Conservation (phyloP, 2,113 vertebrate species). For the Cathartes aura region DNA sequence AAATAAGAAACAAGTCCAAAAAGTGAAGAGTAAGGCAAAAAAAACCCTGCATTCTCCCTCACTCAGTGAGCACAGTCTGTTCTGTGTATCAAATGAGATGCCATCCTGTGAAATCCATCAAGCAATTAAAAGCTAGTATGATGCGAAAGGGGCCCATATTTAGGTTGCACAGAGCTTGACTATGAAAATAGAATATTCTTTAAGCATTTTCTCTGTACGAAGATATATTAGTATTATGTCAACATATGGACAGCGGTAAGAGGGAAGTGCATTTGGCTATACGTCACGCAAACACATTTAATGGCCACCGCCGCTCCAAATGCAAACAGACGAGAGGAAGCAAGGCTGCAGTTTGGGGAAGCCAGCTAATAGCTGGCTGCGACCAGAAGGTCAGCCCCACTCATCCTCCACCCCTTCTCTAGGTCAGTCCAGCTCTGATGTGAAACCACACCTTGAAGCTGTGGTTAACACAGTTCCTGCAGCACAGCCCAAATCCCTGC, state of each 20-base stretch:
- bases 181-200: neutral
- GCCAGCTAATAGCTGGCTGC: neutral
- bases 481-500: neutral
- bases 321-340: neutral
- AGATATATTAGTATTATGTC: neutral
- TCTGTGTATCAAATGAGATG: neutral
- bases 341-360: neutral
- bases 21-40: neutral
- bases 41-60: neutral
- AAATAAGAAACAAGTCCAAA: neutral
- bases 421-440: neutral
- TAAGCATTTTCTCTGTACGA: neutral
- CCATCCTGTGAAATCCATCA: conserved; percentile 44
- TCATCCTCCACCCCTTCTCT: neutral
- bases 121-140: conserved; percentile 20
- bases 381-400: neutral
- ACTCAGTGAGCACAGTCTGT: neutral
- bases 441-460: neutral
- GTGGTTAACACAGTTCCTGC: neutral
- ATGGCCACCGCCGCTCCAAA: neutral
- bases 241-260: neutral
- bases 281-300: neutral
- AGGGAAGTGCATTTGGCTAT: neutral
- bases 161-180: neutral
- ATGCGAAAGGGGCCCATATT: neutral